phyloP scores from a whole-genome alignment of 2,113 vertebrate genomes.

The Scortum barcoo region DNA sequence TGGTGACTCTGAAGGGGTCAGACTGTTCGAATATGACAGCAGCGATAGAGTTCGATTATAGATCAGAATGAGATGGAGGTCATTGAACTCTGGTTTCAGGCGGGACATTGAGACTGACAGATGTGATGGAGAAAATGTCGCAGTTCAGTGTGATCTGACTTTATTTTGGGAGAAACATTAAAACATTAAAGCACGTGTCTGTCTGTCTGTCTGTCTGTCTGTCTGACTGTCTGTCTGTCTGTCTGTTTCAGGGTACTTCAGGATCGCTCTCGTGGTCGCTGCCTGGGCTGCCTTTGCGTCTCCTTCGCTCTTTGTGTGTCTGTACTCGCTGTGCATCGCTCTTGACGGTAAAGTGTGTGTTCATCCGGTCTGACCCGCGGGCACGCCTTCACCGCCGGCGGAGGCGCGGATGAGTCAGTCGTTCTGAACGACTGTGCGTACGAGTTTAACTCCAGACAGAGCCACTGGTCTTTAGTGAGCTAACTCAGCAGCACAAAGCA shows the following conservation, averaged over 20 bases:
- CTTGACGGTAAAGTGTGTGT: constrained; percentile 75
- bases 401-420: too few species aligned
- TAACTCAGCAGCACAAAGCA: too few species aligned
- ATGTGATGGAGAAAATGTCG: neutral
- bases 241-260: constrained; percentile 75
- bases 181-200: too few species aligned
- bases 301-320: constrained; percentile 61
- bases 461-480: too few species aligned
- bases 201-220: constrained; percentile 3
- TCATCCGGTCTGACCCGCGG: neutral
- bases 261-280: constrained; percentile 66
- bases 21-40: neutral
- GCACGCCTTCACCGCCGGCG: too few species aligned
- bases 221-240: neutral
- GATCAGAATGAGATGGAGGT: neutral
- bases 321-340: constrained; percentile 58
- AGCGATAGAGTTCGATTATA: too few species aligned
- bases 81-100: neutral
- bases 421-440: too few species aligned
- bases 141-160: neutral
- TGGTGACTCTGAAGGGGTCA: neutral
- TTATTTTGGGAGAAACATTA: too few species aligned
- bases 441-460: too few species aligned
- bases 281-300: constrained; percentile 61
- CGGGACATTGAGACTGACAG: neutral